Evolutionary conservation across 1,140 invertebrate species (phyloP).

Genomic region (Dreissena rostriformis): DNA sequence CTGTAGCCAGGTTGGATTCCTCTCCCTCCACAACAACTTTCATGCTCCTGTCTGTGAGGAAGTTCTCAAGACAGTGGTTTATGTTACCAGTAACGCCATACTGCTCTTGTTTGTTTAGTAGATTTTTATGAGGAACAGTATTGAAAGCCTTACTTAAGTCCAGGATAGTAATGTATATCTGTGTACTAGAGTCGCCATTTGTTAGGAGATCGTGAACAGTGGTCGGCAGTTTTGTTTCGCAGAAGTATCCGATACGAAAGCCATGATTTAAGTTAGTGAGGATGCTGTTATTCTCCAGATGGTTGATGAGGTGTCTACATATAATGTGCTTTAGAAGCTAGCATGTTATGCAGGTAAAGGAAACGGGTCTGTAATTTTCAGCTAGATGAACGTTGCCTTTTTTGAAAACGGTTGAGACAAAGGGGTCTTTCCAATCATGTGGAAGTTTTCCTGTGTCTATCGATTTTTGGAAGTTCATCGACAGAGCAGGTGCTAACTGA

Average conservation of each 20-base stretch:
- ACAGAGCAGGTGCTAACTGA: neutral
- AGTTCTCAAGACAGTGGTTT: too few relatives aligned
- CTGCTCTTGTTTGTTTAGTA: too few relatives aligned
- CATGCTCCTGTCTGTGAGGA: too few relatives aligned
- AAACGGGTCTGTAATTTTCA: constrained; percentile 24
- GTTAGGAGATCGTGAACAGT: constrained; percentile 29
- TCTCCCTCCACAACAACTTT: too few relatives aligned
- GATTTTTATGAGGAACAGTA: too few relatives aligned
- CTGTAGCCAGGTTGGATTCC: too few relatives aligned
- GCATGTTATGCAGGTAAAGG: constrained; percentile 3
- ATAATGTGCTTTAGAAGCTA: constrained; percentile 15
- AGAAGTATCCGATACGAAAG: constrained; percentile 27
- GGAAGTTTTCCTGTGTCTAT: too few relatives aligned
- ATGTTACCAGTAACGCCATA: too few relatives aligned
- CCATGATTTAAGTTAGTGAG: constrained; percentile 38
- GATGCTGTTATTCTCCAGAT: constrained; percentile 22
- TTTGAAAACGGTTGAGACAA: constrained; percentile 20
- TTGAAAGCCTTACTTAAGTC: too few relatives aligned
- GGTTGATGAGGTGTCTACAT: neutral
- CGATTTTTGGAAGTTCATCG: constrained; percentile 15
- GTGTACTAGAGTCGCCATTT: too few relatives aligned
- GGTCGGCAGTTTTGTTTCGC: constrained; percentile 40
- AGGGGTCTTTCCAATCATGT: constrained; percentile 6
- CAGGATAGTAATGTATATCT: too few relatives aligned
- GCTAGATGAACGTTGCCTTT: neutral